These are phyloP conservation scores for Erythrocercus mccallii DNA, from an alignment of 2,113 vertebrate species.

Conservation along the genomic window DNA sequence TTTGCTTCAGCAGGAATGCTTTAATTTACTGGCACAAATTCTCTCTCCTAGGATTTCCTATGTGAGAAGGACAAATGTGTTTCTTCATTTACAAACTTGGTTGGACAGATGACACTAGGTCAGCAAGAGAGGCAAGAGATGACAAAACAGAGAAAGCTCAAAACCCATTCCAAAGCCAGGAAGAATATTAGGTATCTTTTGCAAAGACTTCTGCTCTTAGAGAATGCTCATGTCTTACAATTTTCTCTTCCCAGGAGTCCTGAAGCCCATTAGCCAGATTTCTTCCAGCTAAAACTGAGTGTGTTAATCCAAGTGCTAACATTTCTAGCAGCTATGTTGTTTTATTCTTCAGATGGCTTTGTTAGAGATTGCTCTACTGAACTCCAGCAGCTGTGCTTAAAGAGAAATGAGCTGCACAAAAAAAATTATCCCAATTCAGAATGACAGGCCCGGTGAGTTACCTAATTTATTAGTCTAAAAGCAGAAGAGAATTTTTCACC, in stretches of 20 bases:
- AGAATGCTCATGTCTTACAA: neutral
- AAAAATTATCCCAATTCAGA: neutral
- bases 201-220: neutral
- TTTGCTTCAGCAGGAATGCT: neutral
- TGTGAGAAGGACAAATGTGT: neutral
- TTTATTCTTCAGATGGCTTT: neutral
- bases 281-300: neutral
- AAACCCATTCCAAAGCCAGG: neutral
- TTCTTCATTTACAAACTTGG: neutral
- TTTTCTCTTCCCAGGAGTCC: neutral
- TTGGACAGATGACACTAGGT: neutral
- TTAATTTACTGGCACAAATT: neutral
- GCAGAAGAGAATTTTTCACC: neutral
- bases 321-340: neutral
- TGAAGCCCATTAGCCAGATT: neutral
- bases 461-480: neutral
- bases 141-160: neutral
- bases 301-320: constrained; percentile 6
- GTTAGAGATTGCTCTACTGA: neutral
- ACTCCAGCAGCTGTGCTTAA: neutral
- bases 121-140: neutral
- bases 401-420: neutral
- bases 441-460: neutral
- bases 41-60: neutral
- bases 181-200: neutral